These are phyloP conservation scores for Liasis olivaceus DNA, from an alignment of 2,797 vertebrate species.

Conservation along the genomic window DNA sequence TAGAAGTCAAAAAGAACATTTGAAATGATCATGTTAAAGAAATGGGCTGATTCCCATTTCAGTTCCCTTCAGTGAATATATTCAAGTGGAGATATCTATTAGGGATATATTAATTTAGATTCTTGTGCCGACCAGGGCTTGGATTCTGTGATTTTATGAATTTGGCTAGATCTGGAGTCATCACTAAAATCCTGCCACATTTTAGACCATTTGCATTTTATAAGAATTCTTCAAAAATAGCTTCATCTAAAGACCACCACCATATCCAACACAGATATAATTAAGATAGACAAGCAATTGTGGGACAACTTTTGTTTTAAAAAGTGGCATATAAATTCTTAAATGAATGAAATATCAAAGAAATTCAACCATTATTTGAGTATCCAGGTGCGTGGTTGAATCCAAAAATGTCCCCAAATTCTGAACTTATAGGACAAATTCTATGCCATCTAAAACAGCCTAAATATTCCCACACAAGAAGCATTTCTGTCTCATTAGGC, in stretches of 20 bases:
- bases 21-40: neutral
- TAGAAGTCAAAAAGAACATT: neutral
- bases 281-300: neutral
- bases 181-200: neutral
- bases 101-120: neutral
- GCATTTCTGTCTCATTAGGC: neutral
- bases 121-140: neutral
- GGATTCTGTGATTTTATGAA: neutral
- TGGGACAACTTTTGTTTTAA: neutral
- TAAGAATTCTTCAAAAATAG: neutral
- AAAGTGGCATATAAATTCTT: neutral
- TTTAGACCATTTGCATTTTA: neutral
- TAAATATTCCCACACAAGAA: neutral
- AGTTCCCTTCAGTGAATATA: neutral
- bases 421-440: neutral
- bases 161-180: neutral
- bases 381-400: neutral
- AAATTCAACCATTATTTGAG: neutral
- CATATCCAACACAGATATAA: neutral
- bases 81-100: neutral
- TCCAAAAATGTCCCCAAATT: neutral
- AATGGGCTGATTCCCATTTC: neutral
- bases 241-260: too few species aligned
- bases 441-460: neutral
- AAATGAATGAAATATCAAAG: neutral